Evolutionary conservation across 2,888 invertebrate genomes (phyloP), one percentile per base, ranked within the genome.

Genomic region (Xylocampa areola): DNA sequence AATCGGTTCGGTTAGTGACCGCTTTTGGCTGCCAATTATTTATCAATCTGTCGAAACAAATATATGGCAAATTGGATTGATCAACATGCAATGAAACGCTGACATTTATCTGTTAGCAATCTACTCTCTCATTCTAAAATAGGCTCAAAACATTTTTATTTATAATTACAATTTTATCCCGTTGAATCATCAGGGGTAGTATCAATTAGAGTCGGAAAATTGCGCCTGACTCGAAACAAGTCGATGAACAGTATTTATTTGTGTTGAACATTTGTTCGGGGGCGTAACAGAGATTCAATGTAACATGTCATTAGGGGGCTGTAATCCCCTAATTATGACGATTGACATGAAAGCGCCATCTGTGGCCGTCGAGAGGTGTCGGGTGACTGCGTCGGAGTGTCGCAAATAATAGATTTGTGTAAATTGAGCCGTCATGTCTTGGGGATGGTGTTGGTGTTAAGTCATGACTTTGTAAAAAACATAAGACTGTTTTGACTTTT

Each of bases 291-390:
- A 87, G 87, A 89, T 90, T 91, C 91, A 90, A 90, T 90, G 89
- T 90, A 91, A 90, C 91, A 83, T 90, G 90, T 91, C 91, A 91
- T 94, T 91, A 92, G 89, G 88, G 91, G 88, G 84, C 70, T 81
- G 82, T 91, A 92, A 93, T 92, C 92, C 92, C 88, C 92, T 94
- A 93, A 94, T 93, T 92, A 94, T 91, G 92, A 91, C 92, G 89
- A 93, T 93, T 93, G 94, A 91, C 92, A 93, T 92, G 84, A 92
- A 92, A 89, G 90, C 91, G 79, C 90, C 92, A 93, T 93, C 93
- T 94, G 93, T 90, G 90, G 90, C 86, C 75, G 80, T 65, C 73
- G 84, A 74, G 88, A 90, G 88, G 93, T 92, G 92, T 93, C 92
- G 89, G 89, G 82, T 94, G 89, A 83, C 91, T 80, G 79, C 76